Conservation (phyloP, 2,113 vertebrate species). For the Orycteropus afer region DNA sequence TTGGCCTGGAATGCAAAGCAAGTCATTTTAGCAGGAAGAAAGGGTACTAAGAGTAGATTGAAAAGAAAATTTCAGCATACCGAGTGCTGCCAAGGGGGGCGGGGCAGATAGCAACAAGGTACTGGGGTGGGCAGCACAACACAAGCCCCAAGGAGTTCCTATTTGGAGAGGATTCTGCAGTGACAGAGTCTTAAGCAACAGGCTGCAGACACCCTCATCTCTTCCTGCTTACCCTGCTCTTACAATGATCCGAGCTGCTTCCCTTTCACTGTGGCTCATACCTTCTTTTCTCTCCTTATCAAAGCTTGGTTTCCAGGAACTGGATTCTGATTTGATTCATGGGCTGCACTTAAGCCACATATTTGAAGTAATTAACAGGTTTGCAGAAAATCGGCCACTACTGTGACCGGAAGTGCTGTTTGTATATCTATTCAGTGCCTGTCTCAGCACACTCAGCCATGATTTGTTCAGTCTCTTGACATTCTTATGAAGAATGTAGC, state of each 20-base stretch:
- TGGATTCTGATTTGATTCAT: constrained; percentile 40
- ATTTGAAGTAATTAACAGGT: constrained; percentile 50
- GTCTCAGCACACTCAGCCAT: not conserved
- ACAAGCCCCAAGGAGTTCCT: not conserved
- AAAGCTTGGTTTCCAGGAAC: constrained; percentile 10
- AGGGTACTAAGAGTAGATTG: too few relatives aligned
- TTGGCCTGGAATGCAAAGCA: not conserved
- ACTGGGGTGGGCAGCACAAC: not conserved
- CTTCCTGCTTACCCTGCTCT: rapidly evolving
- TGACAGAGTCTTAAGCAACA: too few relatives aligned
- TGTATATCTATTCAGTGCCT: not conserved
- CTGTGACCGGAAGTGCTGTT: not conserved
- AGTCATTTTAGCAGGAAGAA: not conserved
- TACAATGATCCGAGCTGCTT: not conserved
- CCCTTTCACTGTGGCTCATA: not conserved
- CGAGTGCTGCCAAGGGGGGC: not conserved
- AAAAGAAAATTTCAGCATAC: not conserved
- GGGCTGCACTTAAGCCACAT: constrained; percentile 34
- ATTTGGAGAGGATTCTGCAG: not conserved
- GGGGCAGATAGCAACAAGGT: not conserved
- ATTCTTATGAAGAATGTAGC: not conserved
- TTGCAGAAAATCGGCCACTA: not conserved
- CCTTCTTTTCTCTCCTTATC: not conserved
- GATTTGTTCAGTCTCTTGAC: not conserved
- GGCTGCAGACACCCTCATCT: not conserved